phyloP scores from a whole-genome alignment of 2,797 vertebrate genomes.

The Cichlasoma orientale region DNA sequence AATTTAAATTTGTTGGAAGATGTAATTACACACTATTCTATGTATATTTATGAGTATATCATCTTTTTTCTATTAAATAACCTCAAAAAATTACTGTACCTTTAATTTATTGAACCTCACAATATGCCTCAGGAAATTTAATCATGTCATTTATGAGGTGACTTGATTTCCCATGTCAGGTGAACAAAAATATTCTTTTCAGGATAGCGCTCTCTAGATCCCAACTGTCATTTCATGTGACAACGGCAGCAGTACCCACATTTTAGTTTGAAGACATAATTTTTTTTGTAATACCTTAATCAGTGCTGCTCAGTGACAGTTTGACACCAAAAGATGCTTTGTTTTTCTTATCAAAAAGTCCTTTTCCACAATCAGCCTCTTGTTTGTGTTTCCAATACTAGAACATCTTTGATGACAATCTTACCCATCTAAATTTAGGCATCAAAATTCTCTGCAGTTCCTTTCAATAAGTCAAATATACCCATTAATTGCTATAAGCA shows the following conservation, averaged over 20 bases:
- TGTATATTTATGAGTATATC: too few relatives aligned
- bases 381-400: constrained; percentile 54
- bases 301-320: constrained; percentile 58
- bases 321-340: constrained; percentile 66
- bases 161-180: constrained; percentile 59
- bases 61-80: too few relatives aligned
- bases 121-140: constrained; percentile 16
- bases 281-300: constrained; percentile 56
- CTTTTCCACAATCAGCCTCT: constrained; percentile 32
- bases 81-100: background rate
- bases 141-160: constrained; percentile 38
- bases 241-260: constrained; percentile 34
- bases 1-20: too few relatives aligned
- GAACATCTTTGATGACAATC: constrained; percentile 61
- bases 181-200: constrained; percentile 45
- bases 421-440: constrained; percentile 71
- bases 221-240: constrained; percentile 57
- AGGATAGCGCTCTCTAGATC: constrained; percentile 34
- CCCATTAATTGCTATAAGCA: constrained; percentile 34
- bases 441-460: constrained; percentile 48
- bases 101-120: constrained; percentile 27
- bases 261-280: constrained; percentile 27
- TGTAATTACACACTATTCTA: too few relatives aligned
- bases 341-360: constrained; percentile 44
- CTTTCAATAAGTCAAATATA: constrained; percentile 39